phyloP scores from a whole-genome alignment of 2,113 vertebrate species.

The Phalacrocorax brasilianus region DNA sequence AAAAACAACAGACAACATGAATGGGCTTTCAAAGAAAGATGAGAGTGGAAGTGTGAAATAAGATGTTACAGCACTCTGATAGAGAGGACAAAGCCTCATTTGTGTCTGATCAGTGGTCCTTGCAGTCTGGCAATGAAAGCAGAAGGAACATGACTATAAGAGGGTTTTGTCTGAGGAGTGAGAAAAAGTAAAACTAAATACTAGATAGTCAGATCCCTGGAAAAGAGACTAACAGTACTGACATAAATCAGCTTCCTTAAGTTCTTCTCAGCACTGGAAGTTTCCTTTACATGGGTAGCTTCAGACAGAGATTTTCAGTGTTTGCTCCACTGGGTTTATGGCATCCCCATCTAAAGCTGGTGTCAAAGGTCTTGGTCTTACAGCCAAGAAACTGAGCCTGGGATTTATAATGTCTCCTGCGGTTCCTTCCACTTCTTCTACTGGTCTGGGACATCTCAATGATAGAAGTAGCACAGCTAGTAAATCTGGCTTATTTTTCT shows the following conservation, averaged over 20 bases:
- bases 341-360: neutral
- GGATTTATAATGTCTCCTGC: neutral
- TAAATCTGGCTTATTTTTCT: neutral
- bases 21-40: neutral
- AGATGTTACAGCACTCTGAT: neutral
- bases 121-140: neutral
- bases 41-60: neutral
- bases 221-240: neutral
- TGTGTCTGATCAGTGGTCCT: neutral
- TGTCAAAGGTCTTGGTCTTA: neutral
- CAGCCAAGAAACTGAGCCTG: neutral
- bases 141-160: neutral
- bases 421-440: neutral
- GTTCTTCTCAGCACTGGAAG: neutral
- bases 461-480: neutral
- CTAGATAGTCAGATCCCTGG: neutral
- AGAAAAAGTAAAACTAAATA: neutral
- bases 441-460: neutral
- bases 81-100: neutral
- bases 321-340: neutral
- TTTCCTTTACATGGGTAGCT: neutral
- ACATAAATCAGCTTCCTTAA: neutral
- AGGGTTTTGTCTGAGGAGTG: neutral
- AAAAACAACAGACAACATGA: neutral
- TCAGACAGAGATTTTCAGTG: neutral